Percentiles rank a stretch among this genome's conserved stretches.
Evolutionary conservation across 2,888 invertebrate species (phyloP).

Genomic region (Zonitis immaculata): DNA sequence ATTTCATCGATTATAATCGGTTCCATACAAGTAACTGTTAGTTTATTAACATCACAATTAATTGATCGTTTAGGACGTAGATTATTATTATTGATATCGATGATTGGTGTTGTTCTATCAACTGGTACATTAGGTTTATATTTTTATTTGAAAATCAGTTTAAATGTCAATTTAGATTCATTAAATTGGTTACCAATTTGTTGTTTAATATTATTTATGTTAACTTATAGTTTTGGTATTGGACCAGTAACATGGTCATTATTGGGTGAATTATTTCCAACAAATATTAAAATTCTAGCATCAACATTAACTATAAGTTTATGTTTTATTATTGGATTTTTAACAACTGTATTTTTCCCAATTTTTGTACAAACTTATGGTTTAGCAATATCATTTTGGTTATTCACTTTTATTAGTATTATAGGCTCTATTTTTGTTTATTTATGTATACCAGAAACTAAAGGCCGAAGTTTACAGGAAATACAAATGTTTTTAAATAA

Average conservation of each 20-base stretch:
- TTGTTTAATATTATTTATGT: constrained; percentile 65
- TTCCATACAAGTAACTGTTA: constrained; percentile 66
- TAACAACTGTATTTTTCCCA: constrained; percentile 30
- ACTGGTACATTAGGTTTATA: constrained; percentile 65
- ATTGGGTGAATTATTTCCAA: too few species aligned
- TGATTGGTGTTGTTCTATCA: constrained; percentile 57
- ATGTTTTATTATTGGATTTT: constrained; percentile 23
- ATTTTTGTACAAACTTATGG: constrained; percentile 21
- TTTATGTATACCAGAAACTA: constrained; percentile 32
- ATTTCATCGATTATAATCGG: constrained; percentile 72
- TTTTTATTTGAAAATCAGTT: constrained; percentile 54
- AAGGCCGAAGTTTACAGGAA: constrained; percentile 29
- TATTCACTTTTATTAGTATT: constrained; percentile 25
- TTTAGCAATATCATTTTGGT: constrained; percentile 29
- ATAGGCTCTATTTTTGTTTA: constrained; percentile 24
- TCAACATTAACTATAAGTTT: constrained; percentile 21
- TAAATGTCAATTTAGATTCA: not conserved
- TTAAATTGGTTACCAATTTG: constrained; percentile 66
- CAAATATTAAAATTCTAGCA: constrained; percentile 69
- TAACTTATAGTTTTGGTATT: constrained; percentile 64
- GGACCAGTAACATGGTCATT: constrained; percentile 79
- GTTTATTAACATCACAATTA: constrained; percentile 64
- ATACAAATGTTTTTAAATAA: constrained; percentile 24
- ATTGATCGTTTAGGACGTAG: constrained; percentile 74
- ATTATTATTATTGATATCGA: constrained; percentile 64